Evolutionary conservation across 2,113 vertebrate species (phyloP).

Genomic region (Delphinapterus leucas): DNA sequence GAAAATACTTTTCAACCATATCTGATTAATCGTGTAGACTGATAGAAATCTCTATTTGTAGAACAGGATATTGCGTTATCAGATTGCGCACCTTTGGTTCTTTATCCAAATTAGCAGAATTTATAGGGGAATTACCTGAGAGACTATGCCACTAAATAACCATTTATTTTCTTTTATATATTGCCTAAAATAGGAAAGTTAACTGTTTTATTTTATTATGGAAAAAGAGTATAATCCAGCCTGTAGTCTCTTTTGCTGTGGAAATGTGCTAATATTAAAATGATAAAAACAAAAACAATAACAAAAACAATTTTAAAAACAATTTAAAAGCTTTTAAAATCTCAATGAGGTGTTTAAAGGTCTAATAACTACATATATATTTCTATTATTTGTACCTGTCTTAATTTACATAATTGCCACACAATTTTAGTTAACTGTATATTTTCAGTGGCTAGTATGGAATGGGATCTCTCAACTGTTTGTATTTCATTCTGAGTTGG

Average conservation of each 20-base stretch:
- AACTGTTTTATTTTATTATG: neutral
- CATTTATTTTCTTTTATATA: constrained; percentile 21
- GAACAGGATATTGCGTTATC: constrained; percentile 17
- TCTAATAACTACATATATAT: neutral
- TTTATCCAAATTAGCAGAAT: neutral
- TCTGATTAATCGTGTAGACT: constrained; percentile 66
- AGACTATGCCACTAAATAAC: neutral
- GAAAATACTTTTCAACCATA: constrained; percentile 53
- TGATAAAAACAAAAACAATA: neutral
- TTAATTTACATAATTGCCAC: constrained; percentile 48
- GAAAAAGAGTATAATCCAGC: neutral
- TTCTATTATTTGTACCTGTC: neutral
- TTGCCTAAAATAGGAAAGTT: neutral
- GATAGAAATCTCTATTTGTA: constrained; percentile 56
- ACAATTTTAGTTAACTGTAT: neutral
- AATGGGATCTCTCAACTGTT: neutral
- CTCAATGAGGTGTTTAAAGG: constrained; percentile 3
- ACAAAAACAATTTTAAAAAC: neutral
- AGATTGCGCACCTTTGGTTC: constrained; percentile 25
- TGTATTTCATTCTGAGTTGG: neutral
- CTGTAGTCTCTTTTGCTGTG: neutral
- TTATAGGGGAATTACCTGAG: constrained; percentile 11
- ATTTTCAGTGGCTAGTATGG: constrained; percentile 21
- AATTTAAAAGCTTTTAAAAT: neutral
- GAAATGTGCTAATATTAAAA: neutral